Base-by-base conservation (phyloP, 1,140 invertebrate genomes). In the Tetranychus urticae region DNA sequence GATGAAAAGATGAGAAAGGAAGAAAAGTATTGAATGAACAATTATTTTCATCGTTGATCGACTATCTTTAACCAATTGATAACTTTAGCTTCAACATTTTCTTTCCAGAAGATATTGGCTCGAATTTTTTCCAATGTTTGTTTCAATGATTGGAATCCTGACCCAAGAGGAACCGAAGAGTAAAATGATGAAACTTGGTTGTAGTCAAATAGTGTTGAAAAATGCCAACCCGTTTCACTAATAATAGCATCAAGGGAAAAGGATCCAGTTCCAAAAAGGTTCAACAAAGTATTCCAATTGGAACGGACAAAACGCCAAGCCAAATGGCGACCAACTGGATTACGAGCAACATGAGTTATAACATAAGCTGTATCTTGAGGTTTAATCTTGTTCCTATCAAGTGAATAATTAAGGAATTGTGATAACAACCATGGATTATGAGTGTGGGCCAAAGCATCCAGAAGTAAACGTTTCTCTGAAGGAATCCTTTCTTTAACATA, bases 301-400 rank as follows among this genome's bases (percentile, higher is more conserved):
- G 80, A 78, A 67, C 82, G 78, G 1, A 88, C 69, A 71, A 85
- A 84, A 64, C 83, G 74, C 84, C 85, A 87, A 3, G 83, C 82
- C 10, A 85, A 70, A 6, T 81, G 72, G 60, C 79, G 74, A 6
- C 84, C 84, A 63, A 82, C 77, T 1, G 80, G 76, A 72, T 85
- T 85, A n/a, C 75, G 73, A 6, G 82, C 78, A 0, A 86, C 82
- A 7, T 79, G 76, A 6, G 75, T 74, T 35, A 88, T 74, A 0
- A 85, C 81, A 2, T 76, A 73, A 61, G 79, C 78, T 1, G 84
- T 77, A 69, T 87, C 84, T 69, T 77, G 76, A 1, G 80, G 76
- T 65, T 79, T 77, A 1, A 88, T 77, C 66, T 78, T 76, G 39
- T 78, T 76, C 12, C 76, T 70, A 63, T 86, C 78, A 59, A 86